Evolutionary conservation across 2,113 vertebrate species (phyloP), one percentile per base, ranked within the genome.

Genomic region (Brachypodius melanocephalos): DNA sequence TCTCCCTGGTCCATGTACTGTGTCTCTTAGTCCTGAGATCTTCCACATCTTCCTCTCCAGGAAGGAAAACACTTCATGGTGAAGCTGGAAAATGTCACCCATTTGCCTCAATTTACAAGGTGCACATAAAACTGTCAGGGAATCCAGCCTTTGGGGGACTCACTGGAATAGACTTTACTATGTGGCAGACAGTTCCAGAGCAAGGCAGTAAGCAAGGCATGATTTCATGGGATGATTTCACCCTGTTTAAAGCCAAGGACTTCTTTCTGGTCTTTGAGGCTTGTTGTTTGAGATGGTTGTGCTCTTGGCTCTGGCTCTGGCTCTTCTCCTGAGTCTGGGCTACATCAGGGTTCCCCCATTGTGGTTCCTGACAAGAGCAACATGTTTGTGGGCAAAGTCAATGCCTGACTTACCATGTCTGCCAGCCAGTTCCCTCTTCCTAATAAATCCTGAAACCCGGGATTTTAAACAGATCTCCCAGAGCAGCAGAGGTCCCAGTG

Each of bases 401-500:
- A 13, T 54, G 58, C 22, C 75, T 73, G 73, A 29, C 32, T 74
- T 73, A 42, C 12, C 74, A 52, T 16, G 19, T 65, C 54, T 94
- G 38, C 69, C 71, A 83, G 42, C 16, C 42, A 54, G 32, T 61
- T 91, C 49, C 45, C 45, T 73, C 49, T 73, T 91, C 62, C 69
- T 71, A 73, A 55, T 88, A 85, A 96, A 85, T 80, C 49, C 58
- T 90, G 78, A 91, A 93, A 65, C 42, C 58, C 42, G 28, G 79
- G 79, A 83, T 90, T 96, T 94, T 94, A 95, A 91, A 88, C 88
- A 92, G 58, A 66, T 79, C 32, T 94, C 75, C 66, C 58, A 62
- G 62, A 90, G 88, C 63, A 89, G 71, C 71, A 69, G 55, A 91
- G 46, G 78, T 93, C 82, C 55, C 75, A 43, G 88, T 3, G 20